These are phyloP conservation scores for Bufo bufo DNA, from an alignment of 2,113 vertebrate genomes.

Conservation along the genomic window DNA sequence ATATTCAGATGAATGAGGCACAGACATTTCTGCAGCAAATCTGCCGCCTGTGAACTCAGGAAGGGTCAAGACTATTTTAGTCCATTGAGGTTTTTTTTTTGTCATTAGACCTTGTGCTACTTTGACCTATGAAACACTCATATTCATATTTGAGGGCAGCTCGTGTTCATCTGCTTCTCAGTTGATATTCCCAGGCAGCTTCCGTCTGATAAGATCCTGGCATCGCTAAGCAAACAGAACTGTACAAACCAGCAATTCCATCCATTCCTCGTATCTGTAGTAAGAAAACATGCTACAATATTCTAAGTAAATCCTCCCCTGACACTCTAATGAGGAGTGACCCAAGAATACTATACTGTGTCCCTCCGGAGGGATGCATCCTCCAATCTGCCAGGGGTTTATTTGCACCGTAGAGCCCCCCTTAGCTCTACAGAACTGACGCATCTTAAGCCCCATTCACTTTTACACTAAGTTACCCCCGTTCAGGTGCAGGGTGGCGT, in stretches of 20 bases:
- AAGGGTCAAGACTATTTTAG: no score
- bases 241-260: no score
- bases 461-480: no score
- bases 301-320: not conserved
- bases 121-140: not conserved
- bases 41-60: no score
- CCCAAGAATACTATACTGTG: not conserved
- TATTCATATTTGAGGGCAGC: not conserved
- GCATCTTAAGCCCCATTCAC: no score
- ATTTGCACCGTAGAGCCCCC: no score
- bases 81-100: no score
- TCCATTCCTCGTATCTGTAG: not conserved
- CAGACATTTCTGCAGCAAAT: no score
- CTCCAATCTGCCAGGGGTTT: not conserved
- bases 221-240: conserved; percentile 19
- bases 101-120: no score
- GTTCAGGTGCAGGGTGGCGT: no score
- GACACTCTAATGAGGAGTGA: not conserved
- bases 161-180: not conserved
- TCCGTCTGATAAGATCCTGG: conserved; percentile 22
- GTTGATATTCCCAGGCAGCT: not conserved
- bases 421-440: no score
- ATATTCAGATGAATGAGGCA: no score
- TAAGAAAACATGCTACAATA: not conserved
- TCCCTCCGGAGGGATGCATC: not conserved